phyloP scores from a whole-genome alignment of 2,113 vertebrate species.

The Colinus virginianus region DNA sequence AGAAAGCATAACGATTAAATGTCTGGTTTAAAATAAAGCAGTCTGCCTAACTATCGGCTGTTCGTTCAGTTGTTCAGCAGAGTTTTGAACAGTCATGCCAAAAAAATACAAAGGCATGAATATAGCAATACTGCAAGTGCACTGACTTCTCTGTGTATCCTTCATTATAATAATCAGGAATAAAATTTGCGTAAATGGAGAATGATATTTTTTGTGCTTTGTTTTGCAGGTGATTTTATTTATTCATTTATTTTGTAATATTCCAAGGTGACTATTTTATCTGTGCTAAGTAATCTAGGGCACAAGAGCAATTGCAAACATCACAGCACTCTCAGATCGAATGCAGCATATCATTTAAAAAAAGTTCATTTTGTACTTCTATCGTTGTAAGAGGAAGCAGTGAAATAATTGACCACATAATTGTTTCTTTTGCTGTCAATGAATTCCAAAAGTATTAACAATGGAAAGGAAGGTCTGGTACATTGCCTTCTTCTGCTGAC shows the following conservation, averaged over 20 bases:
- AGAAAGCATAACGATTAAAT: neutral
- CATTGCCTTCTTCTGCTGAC: neutral
- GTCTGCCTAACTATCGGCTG: neutral
- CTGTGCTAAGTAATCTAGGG: neutral
- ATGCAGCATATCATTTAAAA: neutral
- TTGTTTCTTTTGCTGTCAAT: neutral
- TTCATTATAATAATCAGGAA: neutral
- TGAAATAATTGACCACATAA: neutral
- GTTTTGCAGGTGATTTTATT: neutral
- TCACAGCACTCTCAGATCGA: neutral
- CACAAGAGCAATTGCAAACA: neutral
- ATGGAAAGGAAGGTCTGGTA: neutral
- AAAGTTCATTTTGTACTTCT: neutral
- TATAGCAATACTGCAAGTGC: neutral
- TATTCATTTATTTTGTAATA: neutral
- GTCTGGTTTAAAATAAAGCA: neutral
- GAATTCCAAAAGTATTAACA: neutral
- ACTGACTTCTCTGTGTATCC: neutral
- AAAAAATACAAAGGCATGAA: neutral
- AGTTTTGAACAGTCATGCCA: conserved; percentile 4
- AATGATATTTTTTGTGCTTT: neutral
- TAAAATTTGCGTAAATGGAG: neutral
- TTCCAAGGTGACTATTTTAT: neutral
- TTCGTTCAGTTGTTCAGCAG: neutral
- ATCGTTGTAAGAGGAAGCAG: neutral